Evolutionary conservation across 1,140 invertebrate genomes (phyloP).

Genomic region (Listronotus oregonensis): DNA sequence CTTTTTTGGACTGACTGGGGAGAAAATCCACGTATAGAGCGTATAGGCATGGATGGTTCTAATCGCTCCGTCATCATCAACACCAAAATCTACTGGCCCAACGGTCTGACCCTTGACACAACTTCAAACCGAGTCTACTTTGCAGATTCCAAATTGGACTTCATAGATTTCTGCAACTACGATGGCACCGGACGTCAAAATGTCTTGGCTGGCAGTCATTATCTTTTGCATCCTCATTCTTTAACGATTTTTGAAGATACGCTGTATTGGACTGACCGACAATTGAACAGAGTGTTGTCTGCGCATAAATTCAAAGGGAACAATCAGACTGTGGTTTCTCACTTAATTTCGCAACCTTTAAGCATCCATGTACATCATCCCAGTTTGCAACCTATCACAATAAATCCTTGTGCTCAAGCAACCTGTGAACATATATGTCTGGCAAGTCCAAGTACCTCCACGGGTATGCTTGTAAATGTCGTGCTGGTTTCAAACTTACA

Average conservation of each 20-base stretch:
- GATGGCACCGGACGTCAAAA: constrained; percentile 89
- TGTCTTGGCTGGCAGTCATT: constrained; percentile 85
- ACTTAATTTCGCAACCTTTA: constrained; percentile 91
- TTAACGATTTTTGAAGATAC: constrained; percentile 91
- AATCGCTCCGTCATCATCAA: constrained; percentile 86
- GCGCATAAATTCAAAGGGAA: constrained; percentile 87
- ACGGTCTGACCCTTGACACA: constrained; percentile 93
- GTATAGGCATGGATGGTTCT: constrained; percentile 94
- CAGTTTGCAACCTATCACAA: constrained; percentile 83
- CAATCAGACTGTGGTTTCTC: constrained; percentile 92
- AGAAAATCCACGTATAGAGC: constrained; percentile 93
- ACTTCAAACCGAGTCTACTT: constrained; percentile 95
- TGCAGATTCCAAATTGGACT: constrained; percentile 96
- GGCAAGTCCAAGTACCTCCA: constrained; percentile 71
- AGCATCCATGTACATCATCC: constrained; percentile 95
- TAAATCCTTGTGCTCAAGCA: constrained; percentile 81
- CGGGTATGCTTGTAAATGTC: constrained; percentile 89
- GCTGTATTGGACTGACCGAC: constrained; percentile 96
- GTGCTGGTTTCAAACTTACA: constrained; percentile 78
- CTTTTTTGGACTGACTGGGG: constrained; percentile 99
- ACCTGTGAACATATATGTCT: constrained; percentile 92
- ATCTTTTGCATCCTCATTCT: constrained; percentile 93
- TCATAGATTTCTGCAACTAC: constrained; percentile 98
- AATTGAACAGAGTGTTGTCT: constrained; percentile 84
- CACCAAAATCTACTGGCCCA: constrained; percentile 98